Percentiles rank a stretch among this genome's conserved stretches.
phyloP scores from a whole-genome alignment of 2,888 invertebrate genomes.

The Eumacrocentrus americanus region DNA sequence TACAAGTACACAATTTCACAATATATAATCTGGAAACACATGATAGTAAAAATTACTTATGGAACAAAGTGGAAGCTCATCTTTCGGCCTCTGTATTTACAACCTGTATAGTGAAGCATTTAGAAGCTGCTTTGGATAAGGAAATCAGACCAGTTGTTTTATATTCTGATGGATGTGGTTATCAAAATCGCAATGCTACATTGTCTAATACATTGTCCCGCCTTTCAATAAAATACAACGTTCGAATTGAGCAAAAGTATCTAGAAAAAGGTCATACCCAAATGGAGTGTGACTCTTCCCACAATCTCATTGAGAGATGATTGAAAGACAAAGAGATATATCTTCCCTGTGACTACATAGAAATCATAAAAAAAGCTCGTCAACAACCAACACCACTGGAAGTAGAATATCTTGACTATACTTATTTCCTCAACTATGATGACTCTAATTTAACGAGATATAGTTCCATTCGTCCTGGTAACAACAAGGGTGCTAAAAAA shows the following conservation, averaged over 20 bases:
- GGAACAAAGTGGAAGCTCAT: neutral
- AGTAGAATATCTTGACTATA: neutral
- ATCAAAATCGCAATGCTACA: neutral
- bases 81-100: neutral
- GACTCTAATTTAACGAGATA: neutral
- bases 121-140: neutral
- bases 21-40: neutral
- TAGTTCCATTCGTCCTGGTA: neutral
- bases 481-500: neutral
- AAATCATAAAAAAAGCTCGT: neutral
- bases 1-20: neutral
- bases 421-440: neutral
- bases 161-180: neutral
- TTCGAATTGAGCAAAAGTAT: neutral
- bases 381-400: neutral
- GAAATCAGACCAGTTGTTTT: neutral
- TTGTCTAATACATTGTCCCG: neutral
- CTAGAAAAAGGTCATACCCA: neutral
- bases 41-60: neutral
- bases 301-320: neutral
- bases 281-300: neutral
- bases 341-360: neutral
- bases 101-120: neutral
- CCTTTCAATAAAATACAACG: neutral
- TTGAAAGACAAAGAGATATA: neutral